phyloP scores from a whole-genome alignment of 2,113 vertebrate species.

The Lampris megalopsis region DNA sequence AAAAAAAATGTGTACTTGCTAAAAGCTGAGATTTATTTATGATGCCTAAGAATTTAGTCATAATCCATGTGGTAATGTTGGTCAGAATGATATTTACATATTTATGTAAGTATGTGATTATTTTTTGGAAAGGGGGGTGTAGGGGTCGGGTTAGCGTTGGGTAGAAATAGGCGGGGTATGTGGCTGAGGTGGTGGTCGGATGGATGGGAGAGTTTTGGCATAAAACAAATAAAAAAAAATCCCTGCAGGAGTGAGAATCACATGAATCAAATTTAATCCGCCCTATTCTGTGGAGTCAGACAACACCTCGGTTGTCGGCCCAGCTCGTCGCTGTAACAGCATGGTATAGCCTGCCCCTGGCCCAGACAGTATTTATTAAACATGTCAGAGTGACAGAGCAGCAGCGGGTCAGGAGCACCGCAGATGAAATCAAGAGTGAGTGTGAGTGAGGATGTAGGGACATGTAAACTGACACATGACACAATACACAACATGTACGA shows the following conservation, averaged over 20 bases:
- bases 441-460: conserved; percentile 71
- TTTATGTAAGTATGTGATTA: conserved; percentile 15
- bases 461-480: conserved; percentile 70
- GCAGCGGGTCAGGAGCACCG: conserved; percentile 89
- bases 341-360: conserved; percentile 79
- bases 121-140: neutral
- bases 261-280: conserved; percentile 60
- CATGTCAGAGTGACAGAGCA: conserved; percentile 94
- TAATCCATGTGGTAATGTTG: too few species aligned
- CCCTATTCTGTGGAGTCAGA: conserved; percentile 59
- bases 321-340: conserved; percentile 19
- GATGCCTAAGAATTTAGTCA: too few species aligned
- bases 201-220: too few species aligned
- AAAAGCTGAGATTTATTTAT: too few species aligned
- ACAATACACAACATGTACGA: conserved; percentile 41
- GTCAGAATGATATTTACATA: neutral
- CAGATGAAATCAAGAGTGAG: conserved; percentile 73
- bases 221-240: conserved; percentile 40
- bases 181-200: too few species aligned
- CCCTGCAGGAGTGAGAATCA: neutral
- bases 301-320: conserved; percentile 56
- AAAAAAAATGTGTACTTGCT: too few species aligned
- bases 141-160: too few species aligned
- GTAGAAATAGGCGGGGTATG: conserved; percentile 13
- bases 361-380: conserved; percentile 94